Conservation (phyloP, 1,140 invertebrate genomes). For the Drosophila funebris region DNA sequence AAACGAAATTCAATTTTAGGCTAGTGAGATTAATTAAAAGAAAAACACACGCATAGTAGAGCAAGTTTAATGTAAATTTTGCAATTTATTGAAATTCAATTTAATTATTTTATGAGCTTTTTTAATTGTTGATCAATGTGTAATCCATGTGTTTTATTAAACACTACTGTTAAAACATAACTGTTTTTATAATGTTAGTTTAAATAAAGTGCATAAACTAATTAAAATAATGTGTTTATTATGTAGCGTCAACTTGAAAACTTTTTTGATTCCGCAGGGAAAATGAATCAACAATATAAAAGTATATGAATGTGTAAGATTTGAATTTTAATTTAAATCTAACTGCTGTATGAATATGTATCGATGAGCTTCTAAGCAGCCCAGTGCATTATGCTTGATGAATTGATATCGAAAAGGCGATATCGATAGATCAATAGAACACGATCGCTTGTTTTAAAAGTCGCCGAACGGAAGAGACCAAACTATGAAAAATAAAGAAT, state of each 20-base stretch:
- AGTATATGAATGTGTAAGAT: no score
- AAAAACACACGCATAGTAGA: background rate
- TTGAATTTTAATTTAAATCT: no score
- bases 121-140: slow-evolving; percentile 80
- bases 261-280: no score
- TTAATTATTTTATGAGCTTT: slow-evolving; percentile 50
- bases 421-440: no score
- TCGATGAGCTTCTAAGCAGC: no score
- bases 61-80: slow-evolving; percentile 5
- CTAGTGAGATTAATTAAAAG: slow-evolving; percentile 40
- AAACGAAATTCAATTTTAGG: slow-evolving; percentile 59
- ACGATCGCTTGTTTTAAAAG: no score
- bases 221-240: background rate
- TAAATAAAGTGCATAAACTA: slow-evolving; percentile 68
- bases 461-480: no score
- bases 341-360: no score
- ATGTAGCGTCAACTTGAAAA: background rate
- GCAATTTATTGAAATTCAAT: slow-evolving; percentile 7
- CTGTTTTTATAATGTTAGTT: slow-evolving; percentile 75
- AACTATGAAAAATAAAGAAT: no score
- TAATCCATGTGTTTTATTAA: slow-evolving; percentile 70
- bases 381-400: no score
- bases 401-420: no score
- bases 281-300: no score
- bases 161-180: slow-evolving; percentile 49